Evolutionary conservation across 2,888 invertebrate species (phyloP).

Genomic region (Allygus modestus): DNA sequence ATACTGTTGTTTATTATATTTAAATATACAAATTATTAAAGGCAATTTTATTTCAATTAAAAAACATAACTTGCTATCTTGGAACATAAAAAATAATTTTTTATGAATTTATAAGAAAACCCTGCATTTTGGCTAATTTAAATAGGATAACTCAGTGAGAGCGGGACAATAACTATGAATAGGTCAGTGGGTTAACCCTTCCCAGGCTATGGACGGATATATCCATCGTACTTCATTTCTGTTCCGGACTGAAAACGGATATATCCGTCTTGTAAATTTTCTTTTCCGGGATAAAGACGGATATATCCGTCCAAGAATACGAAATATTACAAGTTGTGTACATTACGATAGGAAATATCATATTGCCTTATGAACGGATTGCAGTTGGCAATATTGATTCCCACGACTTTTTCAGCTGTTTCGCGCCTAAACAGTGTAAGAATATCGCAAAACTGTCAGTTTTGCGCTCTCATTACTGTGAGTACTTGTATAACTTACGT

Average conservation of each 20-base stretch:
- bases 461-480: not conserved
- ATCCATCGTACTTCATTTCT: no score
- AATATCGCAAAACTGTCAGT: not conserved
- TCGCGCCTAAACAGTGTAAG: not conserved
- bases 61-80: no score
- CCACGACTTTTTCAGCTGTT: not conserved
- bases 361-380: not conserved
- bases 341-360: not conserved
- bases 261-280: not conserved
- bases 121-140: no score
- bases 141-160: no score
- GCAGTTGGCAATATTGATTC: not conserved
- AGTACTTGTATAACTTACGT: not conserved
- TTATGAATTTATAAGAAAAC: no score
- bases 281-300: not conserved
- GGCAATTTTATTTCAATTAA: no score
- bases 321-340: not conserved
- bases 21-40: no score
- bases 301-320: not conserved
- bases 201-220: no score
- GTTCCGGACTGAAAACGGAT: not conserved
- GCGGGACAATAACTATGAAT: no score
- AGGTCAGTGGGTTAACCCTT: no score
- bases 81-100: no score
- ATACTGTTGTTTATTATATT: no score